Conservation (phyloP, 1,140 invertebrate genomes). For the Macrobrachium rosenbergii region DNA sequence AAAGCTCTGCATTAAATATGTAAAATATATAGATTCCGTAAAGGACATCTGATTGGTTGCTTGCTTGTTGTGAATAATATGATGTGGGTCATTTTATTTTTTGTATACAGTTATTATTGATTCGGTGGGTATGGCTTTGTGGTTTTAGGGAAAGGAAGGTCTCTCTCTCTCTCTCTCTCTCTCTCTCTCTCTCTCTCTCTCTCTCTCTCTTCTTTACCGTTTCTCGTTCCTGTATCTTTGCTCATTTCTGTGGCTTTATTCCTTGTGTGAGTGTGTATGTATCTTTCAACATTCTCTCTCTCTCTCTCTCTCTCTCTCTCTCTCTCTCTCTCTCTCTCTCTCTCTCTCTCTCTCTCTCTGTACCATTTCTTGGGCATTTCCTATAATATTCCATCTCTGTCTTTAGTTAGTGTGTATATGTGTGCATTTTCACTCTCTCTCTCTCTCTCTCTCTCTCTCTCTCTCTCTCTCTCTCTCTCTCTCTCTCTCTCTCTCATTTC, state of each 20-base stretch:
- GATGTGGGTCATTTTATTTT: too few species aligned
- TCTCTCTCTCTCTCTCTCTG: conserved; percentile 13
- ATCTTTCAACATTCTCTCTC: neutral
- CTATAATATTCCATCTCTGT: neutral
- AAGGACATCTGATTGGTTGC: too few species aligned
- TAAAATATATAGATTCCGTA: too few species aligned
- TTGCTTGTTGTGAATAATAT: too few species aligned
- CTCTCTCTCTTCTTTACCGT: neutral
- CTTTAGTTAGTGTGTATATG: too few species aligned
- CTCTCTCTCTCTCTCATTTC: neutral
- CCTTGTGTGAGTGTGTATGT: neutral
- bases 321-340: conserved; percentile 4
- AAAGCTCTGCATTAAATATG: too few species aligned
- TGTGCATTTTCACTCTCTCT: too few species aligned
- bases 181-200: conserved; percentile 38
- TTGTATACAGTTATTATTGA: too few species aligned
- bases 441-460: too few species aligned
- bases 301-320: conserved; percentile 18
- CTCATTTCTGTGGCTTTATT: neutral
- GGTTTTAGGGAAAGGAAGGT: conserved; percentile 21
- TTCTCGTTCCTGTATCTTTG: neutral
- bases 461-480: conserved; percentile 21
- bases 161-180: conserved; percentile 35
- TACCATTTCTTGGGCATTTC: neutral
- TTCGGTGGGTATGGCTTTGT: too few species aligned